A percentile compares a stretch with the other conserved stretches of the same genome.
These are phyloP conservation scores for Pteromalus puparum DNA, from an alignment of 1,140 invertebrate genomes.

Conservation along the genomic window DNA sequence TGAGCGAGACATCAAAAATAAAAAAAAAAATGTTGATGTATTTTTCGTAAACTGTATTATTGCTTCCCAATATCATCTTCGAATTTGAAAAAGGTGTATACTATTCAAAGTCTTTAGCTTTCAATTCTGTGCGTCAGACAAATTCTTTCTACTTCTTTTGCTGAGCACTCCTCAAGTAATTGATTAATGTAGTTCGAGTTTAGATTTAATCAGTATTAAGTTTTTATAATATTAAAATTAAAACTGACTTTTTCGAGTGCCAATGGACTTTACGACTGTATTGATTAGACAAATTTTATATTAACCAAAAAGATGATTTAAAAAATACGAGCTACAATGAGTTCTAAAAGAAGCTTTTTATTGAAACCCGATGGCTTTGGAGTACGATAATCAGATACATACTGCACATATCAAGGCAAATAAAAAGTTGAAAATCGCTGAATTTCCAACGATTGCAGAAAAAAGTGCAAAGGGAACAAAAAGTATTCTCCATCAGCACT, in stretches of 20 bases:
- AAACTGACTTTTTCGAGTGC: constrained; percentile 24
- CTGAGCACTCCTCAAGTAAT: neutral
- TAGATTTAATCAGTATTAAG: neutral
- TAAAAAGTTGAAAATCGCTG: neutral
- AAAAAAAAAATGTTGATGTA: neutral
- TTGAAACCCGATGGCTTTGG: neutral
- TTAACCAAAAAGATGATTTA: no score
- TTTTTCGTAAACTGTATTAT: constrained; percentile 1
- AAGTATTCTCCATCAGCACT: constrained; percentile 36
- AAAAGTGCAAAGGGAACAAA: neutral
- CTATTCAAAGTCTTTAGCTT: neutral
- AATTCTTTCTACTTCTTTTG: neutral
- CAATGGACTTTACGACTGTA: constrained; percentile 24
- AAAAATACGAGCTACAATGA: no score
- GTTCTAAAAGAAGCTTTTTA: no score
- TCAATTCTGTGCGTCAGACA: neutral
- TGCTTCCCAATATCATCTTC: neutral
- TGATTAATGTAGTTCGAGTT: neutral
- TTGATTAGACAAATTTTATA: no score
- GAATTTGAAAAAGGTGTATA: no score
- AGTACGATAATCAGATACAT: neutral
- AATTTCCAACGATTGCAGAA: neutral
- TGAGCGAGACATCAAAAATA: neutral
- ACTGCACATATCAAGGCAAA: constrained; percentile 35
- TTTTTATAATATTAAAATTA: neutral